These are phyloP conservation scores for Trochalopteron elliotii DNA, from an alignment of 2,113 vertebrate genomes.

Conservation along the genomic window DNA sequence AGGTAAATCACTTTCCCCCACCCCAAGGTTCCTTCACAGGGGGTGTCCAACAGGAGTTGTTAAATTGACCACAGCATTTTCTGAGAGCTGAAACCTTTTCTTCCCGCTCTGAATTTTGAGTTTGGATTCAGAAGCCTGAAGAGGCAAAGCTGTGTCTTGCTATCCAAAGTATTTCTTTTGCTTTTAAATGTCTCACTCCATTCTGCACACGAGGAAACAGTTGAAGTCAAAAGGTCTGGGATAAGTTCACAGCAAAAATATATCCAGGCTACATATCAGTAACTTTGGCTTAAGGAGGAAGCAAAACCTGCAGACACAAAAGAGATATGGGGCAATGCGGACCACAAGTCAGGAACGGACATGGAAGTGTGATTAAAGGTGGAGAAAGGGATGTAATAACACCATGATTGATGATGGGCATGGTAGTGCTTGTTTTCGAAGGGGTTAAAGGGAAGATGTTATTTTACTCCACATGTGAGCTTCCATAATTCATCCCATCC, in stretches of 20 bases:
- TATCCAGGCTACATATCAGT: background rate
- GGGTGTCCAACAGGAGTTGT: background rate
- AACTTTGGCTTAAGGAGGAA: background rate
- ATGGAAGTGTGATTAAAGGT: constrained; percentile 3
- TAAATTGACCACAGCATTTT: background rate
- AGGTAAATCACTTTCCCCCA: background rate
- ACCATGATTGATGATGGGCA: background rate
- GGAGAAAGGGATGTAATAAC: background rate
- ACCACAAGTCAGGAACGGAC: background rate
- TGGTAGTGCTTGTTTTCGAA: constrained; percentile 5
- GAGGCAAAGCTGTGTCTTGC: background rate
- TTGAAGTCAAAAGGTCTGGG: background rate
- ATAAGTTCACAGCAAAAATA: background rate
- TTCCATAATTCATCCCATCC: constrained; percentile 45
- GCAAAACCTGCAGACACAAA: background rate
- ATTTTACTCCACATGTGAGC: background rate
- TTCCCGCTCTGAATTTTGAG: background rate
- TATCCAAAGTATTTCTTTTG: background rate
- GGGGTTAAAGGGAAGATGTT: constrained; percentile 25
- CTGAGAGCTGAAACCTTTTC: background rate
- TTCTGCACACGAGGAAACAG: background rate
- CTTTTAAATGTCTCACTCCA: background rate
- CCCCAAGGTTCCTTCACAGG: background rate
- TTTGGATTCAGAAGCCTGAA: background rate
- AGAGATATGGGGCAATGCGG: background rate